Conservation (phyloP, 1,140 invertebrate species). For the Aphelenchoides avenae region DNA sequence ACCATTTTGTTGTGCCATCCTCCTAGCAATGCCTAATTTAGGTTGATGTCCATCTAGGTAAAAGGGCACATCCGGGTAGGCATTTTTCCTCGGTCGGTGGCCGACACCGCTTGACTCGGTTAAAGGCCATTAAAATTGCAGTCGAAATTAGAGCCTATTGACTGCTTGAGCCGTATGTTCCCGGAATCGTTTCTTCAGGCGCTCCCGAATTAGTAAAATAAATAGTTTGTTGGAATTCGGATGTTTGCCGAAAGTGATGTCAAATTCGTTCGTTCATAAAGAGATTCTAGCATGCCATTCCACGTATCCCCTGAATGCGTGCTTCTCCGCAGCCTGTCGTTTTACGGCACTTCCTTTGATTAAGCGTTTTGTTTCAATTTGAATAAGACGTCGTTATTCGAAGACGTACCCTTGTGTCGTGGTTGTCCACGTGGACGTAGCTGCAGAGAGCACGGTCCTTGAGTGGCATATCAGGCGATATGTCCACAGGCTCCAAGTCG, state of each 20-base stretch:
- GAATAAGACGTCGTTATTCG: not conserved
- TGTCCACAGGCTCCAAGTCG: conserved; percentile 12
- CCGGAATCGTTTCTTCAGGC: no score
- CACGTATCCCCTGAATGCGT: not conserved
- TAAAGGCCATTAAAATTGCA: not conserved
- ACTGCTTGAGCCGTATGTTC: no score
- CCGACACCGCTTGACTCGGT: not conserved
- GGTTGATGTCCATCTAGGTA: not conserved
- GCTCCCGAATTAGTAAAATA: no score
- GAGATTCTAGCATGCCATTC: not conserved
- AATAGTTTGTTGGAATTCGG: no score
- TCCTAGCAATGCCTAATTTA: not conserved
- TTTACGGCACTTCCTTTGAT: not conserved
- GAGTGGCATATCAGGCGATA: conserved; percentile 21
- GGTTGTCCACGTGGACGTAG: conserved; percentile 16
- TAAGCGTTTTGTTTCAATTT: not conserved
- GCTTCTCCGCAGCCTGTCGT: no score
- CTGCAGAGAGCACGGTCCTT: conserved; percentile 11
- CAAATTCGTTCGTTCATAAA: not conserved
- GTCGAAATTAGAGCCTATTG: no score
- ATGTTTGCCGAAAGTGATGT: not conserved
- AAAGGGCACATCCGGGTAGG: not conserved
- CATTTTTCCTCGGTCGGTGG: not conserved
- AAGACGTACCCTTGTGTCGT: conserved; percentile 16
- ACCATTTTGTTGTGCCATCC: not conserved